Conservation (phyloP, 2,113 vertebrate genomes). For the Syngnathus scovelli region DNA sequence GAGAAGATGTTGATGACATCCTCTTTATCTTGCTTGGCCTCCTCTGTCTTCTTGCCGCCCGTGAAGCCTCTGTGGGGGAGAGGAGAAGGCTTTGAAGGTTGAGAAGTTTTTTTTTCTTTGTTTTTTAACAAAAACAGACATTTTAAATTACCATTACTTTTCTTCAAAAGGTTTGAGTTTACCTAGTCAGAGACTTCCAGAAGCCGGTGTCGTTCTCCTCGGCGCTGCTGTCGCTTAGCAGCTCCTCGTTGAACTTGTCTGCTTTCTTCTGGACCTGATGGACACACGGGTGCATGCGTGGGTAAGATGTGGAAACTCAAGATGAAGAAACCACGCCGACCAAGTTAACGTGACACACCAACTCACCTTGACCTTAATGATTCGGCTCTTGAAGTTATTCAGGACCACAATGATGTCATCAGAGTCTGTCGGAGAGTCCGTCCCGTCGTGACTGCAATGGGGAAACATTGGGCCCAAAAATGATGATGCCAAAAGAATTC, state of each 20-base stretch:
- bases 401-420: conserved; percentile 85
- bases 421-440: conserved; percentile 87
- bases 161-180: conserved; percentile 1
- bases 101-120: too few species aligned
- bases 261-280: conserved; percentile 94
- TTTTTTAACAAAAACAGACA: too few species aligned
- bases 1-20: conserved; percentile 97
- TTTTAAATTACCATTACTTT: too few species aligned
- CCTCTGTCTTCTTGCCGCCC: conserved; percentile 82
- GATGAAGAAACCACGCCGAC: background rate
- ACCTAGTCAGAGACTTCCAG: conserved; percentile 95
- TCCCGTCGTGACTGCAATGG: conserved; percentile 84
- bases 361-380: conserved; percentile 91
- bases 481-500: too few species aligned
- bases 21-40: conserved; percentile 86
- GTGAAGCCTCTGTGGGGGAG: conserved; percentile 80
- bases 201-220: conserved; percentile 88
- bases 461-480: too few species aligned
- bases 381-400: conserved; percentile 94
- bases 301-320: background rate
- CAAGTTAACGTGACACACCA: background rate
- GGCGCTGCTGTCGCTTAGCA: conserved; percentile 81
- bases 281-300: background rate
- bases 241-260: conserved; percentile 91
- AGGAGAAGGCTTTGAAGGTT: too few species aligned